These are phyloP conservation scores for Scalopus aquaticus DNA, from an alignment of 2,113 vertebrate species.

Conservation along the genomic window DNA sequence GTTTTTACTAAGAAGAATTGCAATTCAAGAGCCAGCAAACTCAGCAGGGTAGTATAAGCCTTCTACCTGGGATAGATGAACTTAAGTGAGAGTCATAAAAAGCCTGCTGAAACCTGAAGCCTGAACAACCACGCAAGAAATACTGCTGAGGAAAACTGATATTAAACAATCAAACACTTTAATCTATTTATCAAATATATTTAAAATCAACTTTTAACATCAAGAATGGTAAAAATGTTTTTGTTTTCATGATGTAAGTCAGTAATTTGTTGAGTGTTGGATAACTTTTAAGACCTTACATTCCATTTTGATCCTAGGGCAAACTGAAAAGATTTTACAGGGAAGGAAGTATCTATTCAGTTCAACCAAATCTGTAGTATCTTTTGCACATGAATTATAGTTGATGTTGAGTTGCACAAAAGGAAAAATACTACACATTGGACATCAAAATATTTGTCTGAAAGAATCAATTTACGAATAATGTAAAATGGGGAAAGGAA, in stretches of 20 bases:
- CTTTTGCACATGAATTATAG: background rate
- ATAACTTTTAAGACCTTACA: background rate
- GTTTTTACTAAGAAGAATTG: conserved; percentile 1
- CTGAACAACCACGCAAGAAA: background rate
- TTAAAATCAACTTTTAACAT: conserved; percentile 6
- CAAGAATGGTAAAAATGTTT: background rate
- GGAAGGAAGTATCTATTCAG: background rate
- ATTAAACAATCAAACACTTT: background rate
- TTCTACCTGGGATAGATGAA: background rate
- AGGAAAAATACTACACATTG: background rate
- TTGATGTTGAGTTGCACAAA: background rate
- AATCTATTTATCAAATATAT: background rate
- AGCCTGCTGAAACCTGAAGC: background rate
- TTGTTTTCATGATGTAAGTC: background rate
- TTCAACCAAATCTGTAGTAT: background rate
- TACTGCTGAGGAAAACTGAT: background rate
- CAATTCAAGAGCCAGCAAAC: background rate
- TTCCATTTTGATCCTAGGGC: background rate
- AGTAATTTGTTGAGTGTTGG: background rate
- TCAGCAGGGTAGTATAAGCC: background rate
- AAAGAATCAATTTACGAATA: background rate
- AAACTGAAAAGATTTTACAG: background rate
- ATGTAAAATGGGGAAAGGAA: background rate
- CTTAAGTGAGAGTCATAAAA: background rate
- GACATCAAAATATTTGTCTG: background rate